Evolutionary conservation across 2,888 invertebrate species (phyloP).

Genomic region (Cheilosia soror): DNA sequence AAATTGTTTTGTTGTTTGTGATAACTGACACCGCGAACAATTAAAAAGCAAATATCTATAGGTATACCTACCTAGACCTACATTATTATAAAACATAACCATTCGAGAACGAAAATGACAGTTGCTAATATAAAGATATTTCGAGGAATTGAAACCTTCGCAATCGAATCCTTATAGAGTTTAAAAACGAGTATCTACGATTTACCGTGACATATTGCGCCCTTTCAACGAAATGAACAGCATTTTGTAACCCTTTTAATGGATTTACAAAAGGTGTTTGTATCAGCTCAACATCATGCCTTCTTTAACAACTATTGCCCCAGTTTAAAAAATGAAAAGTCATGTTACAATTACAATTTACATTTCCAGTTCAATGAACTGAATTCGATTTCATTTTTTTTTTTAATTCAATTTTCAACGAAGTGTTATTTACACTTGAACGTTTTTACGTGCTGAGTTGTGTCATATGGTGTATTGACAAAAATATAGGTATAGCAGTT

Average conservation of each 20-base stretch:
- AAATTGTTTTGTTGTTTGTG: no score
- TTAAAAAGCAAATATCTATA: no score
- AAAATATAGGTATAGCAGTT: slow-evolving; percentile 12
- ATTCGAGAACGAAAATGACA: no score
- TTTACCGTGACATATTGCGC: background rate
- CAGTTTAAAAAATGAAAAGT: slow-evolving; percentile 53
- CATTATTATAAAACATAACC: no score
- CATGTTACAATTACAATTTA: slow-evolving; percentile 48
- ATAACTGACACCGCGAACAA: no score
- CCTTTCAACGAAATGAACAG: slow-evolving; percentile 45
- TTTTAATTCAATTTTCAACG: slow-evolving; percentile 15
- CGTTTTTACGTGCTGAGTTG: slow-evolving; percentile 41
- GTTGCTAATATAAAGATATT: no score
- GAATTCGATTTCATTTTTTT: slow-evolving; percentile 45
- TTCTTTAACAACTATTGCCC: slow-evolving; percentile 35
- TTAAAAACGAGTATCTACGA: background rate
- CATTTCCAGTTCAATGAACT: slow-evolving; percentile 71
- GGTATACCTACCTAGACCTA: no score
- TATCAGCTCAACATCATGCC: slow-evolving; percentile 42
- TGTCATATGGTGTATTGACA: slow-evolving; percentile 24
- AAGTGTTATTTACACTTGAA: slow-evolving; percentile 66
- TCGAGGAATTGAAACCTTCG: background rate
- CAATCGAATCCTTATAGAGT: background rate
- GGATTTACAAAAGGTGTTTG: slow-evolving; percentile 29
- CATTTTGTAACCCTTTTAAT: slow-evolving; percentile 42